phyloP scores from a whole-genome alignment of 2,888 invertebrate genomes.

The Leptarthrus brevirostris region DNA sequence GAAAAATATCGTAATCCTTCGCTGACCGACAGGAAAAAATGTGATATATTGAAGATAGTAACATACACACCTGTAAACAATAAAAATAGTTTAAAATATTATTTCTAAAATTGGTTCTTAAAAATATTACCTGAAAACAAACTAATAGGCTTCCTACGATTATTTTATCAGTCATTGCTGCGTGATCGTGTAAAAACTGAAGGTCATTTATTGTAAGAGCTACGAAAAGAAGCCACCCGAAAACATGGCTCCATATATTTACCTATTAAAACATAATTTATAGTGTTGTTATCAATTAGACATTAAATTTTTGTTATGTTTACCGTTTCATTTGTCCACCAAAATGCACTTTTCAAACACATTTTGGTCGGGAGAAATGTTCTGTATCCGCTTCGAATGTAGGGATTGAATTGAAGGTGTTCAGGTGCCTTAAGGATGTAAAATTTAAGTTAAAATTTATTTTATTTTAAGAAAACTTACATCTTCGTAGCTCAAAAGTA shows the following conservation, averaged over 20 bases:
- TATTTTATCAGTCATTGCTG: conserved; percentile 83
- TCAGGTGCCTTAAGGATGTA: conserved; percentile 74
- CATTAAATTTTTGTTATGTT: too few species aligned
- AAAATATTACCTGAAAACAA: conserved; percentile 81
- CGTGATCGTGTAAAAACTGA: conserved; percentile 81
- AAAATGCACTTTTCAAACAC: conserved; percentile 91
- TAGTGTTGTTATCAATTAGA: background rate
- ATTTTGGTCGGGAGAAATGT: conserved; percentile 83
- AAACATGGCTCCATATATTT: conserved; percentile 97
- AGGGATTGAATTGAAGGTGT: conserved; percentile 88
- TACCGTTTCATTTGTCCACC: conserved; percentile 95
- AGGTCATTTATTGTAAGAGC: conserved; percentile 87
- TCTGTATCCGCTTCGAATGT: conserved; percentile 86
- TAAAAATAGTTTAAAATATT: conserved; percentile 52
- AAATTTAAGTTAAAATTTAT: conserved; percentile 4
- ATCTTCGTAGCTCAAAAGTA: conserved; percentile 67
- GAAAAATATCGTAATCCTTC: conserved; percentile 84
- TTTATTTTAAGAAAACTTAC: conserved; percentile 58
- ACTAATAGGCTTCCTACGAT: conserved; percentile 84
- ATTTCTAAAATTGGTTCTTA: too few species aligned
- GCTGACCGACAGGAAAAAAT: conserved; percentile 94
- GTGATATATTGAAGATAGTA: conserved; percentile 91
- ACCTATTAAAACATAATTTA: conserved; percentile 66
- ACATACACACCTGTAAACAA: conserved; percentile 91
- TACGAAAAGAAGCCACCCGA: conserved; percentile 85